These are phyloP conservation scores for Thymelicus sylvestris DNA, from an alignment of 2,888 invertebrate genomes.

Conservation along the genomic window DNA sequence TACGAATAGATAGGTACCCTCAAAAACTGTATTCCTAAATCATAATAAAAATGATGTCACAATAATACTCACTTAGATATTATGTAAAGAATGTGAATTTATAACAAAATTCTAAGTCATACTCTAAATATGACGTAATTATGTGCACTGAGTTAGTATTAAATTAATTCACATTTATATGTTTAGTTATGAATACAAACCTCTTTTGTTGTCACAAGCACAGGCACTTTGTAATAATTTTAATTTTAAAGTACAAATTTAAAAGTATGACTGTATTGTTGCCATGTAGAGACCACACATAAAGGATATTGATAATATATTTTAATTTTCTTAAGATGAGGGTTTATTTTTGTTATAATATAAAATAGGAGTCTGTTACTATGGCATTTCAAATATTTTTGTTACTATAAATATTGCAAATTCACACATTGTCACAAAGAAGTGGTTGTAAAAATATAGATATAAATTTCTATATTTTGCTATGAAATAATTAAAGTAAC, in stretches of 20 bases:
- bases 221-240: constrained; percentile 28
- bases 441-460: background rate
- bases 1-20: background rate
- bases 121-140: constrained; percentile 14
- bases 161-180: constrained; percentile 15
- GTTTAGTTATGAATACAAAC: constrained; percentile 17
- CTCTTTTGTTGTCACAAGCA: constrained; percentile 29
- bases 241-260: constrained; percentile 67
- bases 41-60: background rate
- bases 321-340: constrained; percentile 27
- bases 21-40: background rate
- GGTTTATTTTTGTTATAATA: constrained; percentile 35
- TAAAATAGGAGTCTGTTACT: constrained; percentile 13
- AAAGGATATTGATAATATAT: constrained; percentile 25
- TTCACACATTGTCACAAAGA: background rate
- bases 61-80: constrained; percentile 10
- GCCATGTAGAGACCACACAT: constrained; percentile 62
- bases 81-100: constrained; percentile 9
- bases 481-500: background rate
- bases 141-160: constrained; percentile 11
- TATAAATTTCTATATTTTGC: background rate
- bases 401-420: background rate
- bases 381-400: constrained; percentile 19
- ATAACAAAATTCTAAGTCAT: constrained; percentile 25
- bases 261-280: constrained; percentile 58